Percentiles rank a stretch among this genome's conserved stretches.
phyloP scores from a whole-genome alignment of 2,888 invertebrate species.

The Pterobdella sp. region DNA sequence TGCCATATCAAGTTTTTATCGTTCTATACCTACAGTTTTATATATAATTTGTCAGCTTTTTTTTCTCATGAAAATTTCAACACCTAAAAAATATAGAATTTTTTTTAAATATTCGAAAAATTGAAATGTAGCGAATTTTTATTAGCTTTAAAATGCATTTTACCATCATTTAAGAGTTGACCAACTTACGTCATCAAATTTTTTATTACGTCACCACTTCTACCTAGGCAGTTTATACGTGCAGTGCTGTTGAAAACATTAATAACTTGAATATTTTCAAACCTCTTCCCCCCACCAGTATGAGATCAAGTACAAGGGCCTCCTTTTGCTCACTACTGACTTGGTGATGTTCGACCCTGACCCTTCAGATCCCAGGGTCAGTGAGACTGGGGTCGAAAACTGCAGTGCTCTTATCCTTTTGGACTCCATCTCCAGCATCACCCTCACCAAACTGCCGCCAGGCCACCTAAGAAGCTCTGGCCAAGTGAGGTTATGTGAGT shows the following conservation, averaged over 20 bases:
- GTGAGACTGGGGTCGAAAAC: neutral
- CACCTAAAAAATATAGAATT: too few species aligned
- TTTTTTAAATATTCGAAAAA: too few species aligned
- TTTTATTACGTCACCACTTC: neutral
- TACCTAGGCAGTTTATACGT: neutral
- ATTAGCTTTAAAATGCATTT: too few species aligned
- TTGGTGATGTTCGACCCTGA: conserved; percentile 28
- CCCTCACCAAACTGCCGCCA: conserved; percentile 8
- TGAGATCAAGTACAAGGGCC: too few species aligned
- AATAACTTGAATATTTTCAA: neutral
- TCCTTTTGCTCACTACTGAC: conserved; percentile 18
- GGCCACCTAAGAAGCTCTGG: too few species aligned
- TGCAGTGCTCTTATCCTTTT: conserved; percentile 14
- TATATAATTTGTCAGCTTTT: too few species aligned
- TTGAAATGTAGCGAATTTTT: too few species aligned
- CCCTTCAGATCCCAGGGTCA: neutral
- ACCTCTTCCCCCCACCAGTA: neutral
- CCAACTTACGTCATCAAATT: neutral
- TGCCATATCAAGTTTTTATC: too few species aligned
- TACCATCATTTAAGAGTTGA: too few species aligned
- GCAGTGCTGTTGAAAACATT: neutral
- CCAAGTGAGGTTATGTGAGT: too few species aligned
- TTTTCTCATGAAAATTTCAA: too few species aligned
- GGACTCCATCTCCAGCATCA: neutral
- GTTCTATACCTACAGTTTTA: too few species aligned